Percentiles rank a stretch among this genome's conserved stretches.
Evolutionary conservation across 2,113 vertebrate genomes (phyloP).

Genomic region (Apus apus): DNA sequence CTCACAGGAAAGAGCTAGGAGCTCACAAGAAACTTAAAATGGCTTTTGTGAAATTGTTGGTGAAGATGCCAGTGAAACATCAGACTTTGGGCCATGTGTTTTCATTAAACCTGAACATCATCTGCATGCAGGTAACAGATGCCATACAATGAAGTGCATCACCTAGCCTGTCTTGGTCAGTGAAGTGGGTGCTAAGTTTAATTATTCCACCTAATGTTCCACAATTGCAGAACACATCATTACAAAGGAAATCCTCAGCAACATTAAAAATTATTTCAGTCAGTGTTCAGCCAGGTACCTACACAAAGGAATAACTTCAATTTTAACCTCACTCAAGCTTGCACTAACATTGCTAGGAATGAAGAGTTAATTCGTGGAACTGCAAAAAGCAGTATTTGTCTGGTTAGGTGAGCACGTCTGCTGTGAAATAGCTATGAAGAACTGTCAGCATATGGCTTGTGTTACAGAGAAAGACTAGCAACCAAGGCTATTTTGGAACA

Average conservation of each 20-base stretch:
- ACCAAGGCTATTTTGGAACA: not conserved
- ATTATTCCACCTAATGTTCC: conserved; percentile 22
- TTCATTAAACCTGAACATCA: conserved; percentile 19
- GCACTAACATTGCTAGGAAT: not conserved
- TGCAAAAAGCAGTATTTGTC: not conserved
- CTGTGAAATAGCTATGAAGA: not conserved
- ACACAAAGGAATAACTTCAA: not conserved
- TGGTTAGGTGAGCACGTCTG: not conserved
- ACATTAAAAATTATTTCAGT: not conserved
- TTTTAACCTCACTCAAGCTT: not conserved
- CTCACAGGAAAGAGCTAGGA: not conserved
- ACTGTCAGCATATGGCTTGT: not conserved
- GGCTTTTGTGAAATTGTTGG: not conserved
- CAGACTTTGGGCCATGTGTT: not conserved
- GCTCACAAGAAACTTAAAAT: not conserved
- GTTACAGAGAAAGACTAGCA: not conserved
- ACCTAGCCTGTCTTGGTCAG: conserved; percentile 2
- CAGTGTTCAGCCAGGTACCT: not conserved
- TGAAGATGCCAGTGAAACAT: not conserved
- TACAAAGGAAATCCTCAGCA: not conserved
- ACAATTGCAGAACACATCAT: not conserved
- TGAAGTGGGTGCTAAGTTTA: conserved; percentile 38
- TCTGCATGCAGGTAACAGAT: conserved; percentile 28
- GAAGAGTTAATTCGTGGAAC: not conserved
- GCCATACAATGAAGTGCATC: not conserved